Conservation (phyloP, 2,113 vertebrate genomes). For the Calidris pygmaea region DNA sequence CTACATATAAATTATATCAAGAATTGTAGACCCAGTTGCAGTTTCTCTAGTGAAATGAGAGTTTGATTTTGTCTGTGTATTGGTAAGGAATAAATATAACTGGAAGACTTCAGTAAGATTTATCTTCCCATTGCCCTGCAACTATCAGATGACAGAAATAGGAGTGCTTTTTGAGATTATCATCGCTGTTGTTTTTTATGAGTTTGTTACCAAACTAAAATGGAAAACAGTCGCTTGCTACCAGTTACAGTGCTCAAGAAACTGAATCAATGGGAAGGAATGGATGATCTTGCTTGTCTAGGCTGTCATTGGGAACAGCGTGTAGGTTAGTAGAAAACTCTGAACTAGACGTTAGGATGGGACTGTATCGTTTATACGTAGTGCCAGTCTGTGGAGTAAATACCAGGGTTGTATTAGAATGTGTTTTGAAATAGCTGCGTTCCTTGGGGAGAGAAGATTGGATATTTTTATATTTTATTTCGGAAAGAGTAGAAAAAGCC, state of each 20-base stretch:
- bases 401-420: not conserved
- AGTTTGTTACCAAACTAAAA: not conserved
- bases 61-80: not conserved
- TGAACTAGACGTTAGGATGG: not conserved
- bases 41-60: not conserved
- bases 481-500: constrained; percentile 43
- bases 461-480: constrained; percentile 56
- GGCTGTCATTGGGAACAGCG: not conserved
- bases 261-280: not conserved
- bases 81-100: not conserved
- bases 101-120: not conserved
- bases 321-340: not conserved
- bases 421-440: constrained; percentile 32
- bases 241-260: not conserved
- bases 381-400: not conserved
- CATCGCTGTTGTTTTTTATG: not conserved
- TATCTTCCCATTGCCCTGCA: not conserved
- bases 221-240: not conserved
- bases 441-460: constrained; percentile 10
- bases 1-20: not conserved
- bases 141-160: not conserved
- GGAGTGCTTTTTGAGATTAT: not conserved
- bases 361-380: fast-evolving
- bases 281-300: not conserved
- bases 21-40: not conserved